Conservation (phyloP, 2,888 invertebrate genomes). For the Balanococcus diminutus region DNA sequence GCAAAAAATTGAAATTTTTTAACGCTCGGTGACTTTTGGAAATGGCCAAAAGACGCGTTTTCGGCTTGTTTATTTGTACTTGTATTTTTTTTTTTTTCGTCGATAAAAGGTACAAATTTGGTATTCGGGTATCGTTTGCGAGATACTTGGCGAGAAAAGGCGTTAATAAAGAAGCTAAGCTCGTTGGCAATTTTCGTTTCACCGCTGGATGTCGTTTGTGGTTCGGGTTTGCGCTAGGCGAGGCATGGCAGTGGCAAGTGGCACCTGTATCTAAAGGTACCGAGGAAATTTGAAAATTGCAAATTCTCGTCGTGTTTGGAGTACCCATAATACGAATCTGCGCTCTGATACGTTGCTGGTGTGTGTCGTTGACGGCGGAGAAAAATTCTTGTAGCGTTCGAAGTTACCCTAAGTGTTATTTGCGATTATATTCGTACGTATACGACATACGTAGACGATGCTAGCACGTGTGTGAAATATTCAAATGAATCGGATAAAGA, state of each 20-base stretch:
- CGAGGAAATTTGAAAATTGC: conserved; percentile 5
- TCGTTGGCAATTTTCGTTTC: neutral
- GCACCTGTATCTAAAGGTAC: too few relatives aligned
- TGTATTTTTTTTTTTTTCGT: neutral
- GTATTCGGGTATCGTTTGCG: neutral
- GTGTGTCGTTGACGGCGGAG: neutral
- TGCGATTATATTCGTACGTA: neutral
- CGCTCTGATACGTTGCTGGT: neutral
- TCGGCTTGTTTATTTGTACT: neutral
- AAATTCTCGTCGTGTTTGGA: neutral
- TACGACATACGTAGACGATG: neutral
- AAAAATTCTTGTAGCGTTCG: neutral
- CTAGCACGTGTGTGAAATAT: neutral
- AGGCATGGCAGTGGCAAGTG: neutral
- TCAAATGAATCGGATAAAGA: neutral
- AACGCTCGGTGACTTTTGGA: neutral
- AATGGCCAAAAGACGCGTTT: neutral
- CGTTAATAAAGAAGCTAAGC: neutral
- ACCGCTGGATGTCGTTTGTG: neutral
- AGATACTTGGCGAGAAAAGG: neutral
- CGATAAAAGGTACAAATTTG: neutral
- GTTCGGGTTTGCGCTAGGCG: too few relatives aligned
- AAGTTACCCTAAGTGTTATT: neutral
- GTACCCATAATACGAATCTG: neutral
- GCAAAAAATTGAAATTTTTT: too few relatives aligned